Percentiles rank a stretch among this genome's conserved stretches.
Conservation (phyloP, 2,113 vertebrate species). For the Anguilla rostrata region DNA sequence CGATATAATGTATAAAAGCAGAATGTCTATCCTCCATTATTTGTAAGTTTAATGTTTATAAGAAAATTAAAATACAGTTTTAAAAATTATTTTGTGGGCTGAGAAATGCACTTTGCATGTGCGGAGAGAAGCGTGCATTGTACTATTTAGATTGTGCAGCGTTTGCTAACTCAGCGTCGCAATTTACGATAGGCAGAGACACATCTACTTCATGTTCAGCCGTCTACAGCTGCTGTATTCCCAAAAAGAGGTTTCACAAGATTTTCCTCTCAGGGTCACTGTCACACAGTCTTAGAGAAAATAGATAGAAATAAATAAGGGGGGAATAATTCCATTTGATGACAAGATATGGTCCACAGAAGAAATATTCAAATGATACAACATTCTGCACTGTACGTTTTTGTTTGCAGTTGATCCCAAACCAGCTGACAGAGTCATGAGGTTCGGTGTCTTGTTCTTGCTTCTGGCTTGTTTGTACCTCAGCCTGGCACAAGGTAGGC, state of each 20-base stretch:
- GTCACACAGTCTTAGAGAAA: too few relatives aligned
- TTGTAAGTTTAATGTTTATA: too few relatives aligned
- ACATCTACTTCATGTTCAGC: background rate
- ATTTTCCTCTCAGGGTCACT: background rate
- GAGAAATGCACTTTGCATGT: background rate
- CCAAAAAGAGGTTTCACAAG: background rate
- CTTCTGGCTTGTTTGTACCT: constrained; percentile 61
- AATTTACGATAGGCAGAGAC: background rate
- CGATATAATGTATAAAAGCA: too few relatives aligned
- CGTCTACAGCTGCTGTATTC: background rate
- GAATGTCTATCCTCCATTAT: too few relatives aligned
- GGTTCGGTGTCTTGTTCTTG: constrained; percentile 52
- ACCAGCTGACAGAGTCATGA: constrained; percentile 53
- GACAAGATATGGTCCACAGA: background rate
- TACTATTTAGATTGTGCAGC: too few relatives aligned
- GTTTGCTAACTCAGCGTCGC: too few relatives aligned
- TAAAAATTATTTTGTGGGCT: background rate
- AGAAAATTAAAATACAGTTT: too few relatives aligned
- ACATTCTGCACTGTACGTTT: background rate
- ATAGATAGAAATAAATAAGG: background rate
- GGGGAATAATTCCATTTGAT: background rate
- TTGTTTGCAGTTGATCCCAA: background rate
- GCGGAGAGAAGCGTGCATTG: background rate
- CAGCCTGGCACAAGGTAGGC: constrained; percentile 68
- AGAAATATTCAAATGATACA: background rate